Conservation (phyloP, 2,113 vertebrate species). For the Gadus chalcogrammus region DNA sequence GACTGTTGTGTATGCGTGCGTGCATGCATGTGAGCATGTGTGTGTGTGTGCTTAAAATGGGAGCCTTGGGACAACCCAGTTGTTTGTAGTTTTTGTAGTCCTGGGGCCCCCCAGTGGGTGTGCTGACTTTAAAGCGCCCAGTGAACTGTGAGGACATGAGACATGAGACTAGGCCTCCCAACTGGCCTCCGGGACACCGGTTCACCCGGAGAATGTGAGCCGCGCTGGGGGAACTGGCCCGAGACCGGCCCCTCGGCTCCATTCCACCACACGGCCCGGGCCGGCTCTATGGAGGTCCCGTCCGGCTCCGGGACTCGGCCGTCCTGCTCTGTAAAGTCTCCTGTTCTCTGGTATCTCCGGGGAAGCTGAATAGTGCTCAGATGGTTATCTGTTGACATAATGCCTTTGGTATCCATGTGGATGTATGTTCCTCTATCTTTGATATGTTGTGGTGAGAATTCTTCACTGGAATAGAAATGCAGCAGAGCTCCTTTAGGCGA, state of each 20-base stretch:
- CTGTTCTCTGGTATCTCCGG: too few relatives aligned
- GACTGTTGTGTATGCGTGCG: conserved; percentile 27
- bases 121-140: conserved; percentile 75
- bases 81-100: conserved; percentile 70
- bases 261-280: conserved; percentile 34
- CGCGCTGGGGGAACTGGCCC: conserved; percentile 53
- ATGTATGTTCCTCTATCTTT: too few relatives aligned
- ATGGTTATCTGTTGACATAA: too few relatives aligned
- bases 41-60: conserved; percentile 51
- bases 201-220: conserved; percentile 70
- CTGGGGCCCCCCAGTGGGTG: conserved; percentile 60
- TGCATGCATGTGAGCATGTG: conserved; percentile 42
- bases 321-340: too few relatives aligned
- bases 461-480: too few relatives aligned
- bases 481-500: too few relatives aligned
- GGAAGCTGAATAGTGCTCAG: too few relatives aligned
- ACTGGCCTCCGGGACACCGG: conserved; percentile 68
- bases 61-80: conserved; percentile 51
- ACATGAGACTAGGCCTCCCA: conserved; percentile 71
- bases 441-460: too few relatives aligned
- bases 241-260: conserved; percentile 59
- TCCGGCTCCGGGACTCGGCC: conserved; percentile 8
- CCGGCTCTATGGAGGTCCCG: conserved; percentile 6
- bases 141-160: conserved; percentile 77
- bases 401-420: too few relatives aligned